A percentile compares a stretch with the other conserved stretches of the same genome.
Evolutionary conservation across 1,140 invertebrate genomes (phyloP).

Genomic region (Lithobius niger): DNA sequence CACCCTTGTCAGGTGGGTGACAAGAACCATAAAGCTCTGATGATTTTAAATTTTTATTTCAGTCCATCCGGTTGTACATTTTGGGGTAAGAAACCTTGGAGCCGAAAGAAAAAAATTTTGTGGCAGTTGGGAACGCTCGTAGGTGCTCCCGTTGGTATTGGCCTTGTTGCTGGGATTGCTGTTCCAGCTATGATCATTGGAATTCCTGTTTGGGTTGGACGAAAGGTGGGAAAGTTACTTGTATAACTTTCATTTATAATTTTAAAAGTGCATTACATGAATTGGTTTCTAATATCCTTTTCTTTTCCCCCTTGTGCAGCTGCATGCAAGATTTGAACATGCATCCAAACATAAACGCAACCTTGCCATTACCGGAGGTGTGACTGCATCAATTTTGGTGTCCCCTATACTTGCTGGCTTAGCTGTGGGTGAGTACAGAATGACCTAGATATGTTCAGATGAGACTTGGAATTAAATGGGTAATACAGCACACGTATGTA

Average conservation of each 20-base stretch:
- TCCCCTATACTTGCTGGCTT: conserved; percentile 82
- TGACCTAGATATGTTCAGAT: no score
- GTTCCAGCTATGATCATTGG: conserved; percentile 91
- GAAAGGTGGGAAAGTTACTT: conserved; percentile 38
- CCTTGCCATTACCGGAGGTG: conserved; percentile 56
- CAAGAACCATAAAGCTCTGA: no score
- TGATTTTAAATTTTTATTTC: conserved; percentile 18
- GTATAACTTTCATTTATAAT: no score
- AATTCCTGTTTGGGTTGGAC: conserved; percentile 78
- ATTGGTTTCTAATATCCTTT: no score
- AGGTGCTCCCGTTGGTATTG: conserved; percentile 90
- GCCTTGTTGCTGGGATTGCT: conserved; percentile 85
- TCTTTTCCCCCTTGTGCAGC: conserved; percentile 28
- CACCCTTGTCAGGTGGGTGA: no score
- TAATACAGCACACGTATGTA: no score
- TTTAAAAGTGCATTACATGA: no score
- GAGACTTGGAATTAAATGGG: no score
- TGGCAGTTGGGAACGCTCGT: conserved; percentile 94
- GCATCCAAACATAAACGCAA: conserved; percentile 57
- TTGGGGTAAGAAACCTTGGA: conserved; percentile 99
- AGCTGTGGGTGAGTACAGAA: conserved; percentile 59
- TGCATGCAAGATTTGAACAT: conserved; percentile 54
- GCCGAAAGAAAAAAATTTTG: conserved; percentile 91
- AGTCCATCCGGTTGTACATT: conserved; percentile 97
- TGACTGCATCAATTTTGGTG: conserved; percentile 56